Percentiles rank a stretch among this genome's conserved stretches.
phyloP scores from a whole-genome alignment of 2,888 invertebrate genomes.

The Spodoptera exigua region DNA sequence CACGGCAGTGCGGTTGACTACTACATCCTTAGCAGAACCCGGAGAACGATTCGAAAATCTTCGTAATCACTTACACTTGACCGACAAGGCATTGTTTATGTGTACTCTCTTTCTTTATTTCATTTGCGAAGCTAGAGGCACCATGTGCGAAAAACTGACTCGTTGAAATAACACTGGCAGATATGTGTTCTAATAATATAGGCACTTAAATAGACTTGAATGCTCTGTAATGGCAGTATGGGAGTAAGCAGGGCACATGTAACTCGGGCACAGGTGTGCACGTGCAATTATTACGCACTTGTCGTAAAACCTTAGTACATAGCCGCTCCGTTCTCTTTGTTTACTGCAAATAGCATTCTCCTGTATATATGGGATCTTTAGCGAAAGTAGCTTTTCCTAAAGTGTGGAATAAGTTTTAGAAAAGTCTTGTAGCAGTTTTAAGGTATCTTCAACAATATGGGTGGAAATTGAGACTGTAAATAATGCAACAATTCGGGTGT shows the following conservation, averaged over 20 bases:
- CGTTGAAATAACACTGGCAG: too few relatives aligned
- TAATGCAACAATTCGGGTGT: too few relatives aligned
- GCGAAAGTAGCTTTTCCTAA: background rate
- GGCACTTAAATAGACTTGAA: background rate
- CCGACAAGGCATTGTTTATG: too few relatives aligned
- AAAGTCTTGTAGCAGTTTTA: background rate
- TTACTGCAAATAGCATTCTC: constrained; percentile 52
- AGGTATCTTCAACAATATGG: too few relatives aligned
- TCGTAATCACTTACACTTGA: too few relatives aligned
- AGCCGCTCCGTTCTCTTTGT: constrained; percentile 22
- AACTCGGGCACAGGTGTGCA: constrained; percentile 44
- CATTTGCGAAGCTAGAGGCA: too few relatives aligned
- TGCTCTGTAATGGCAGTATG: background rate
- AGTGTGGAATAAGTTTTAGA: background rate
- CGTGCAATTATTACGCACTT: constrained; percentile 44
- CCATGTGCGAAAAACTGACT: too few relatives aligned
- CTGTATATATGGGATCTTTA: constrained; percentile 9
- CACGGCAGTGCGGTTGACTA: too few relatives aligned
- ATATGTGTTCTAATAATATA: background rate
- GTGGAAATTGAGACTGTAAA: too few relatives aligned
- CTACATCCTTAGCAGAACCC: too few relatives aligned
- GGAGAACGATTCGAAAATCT: too few relatives aligned
- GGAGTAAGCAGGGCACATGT: constrained; percentile 7
- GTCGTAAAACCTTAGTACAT: constrained; percentile 35
- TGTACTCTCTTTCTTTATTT: too few relatives aligned